These are phyloP conservation scores for Spea hammondii DNA, from an alignment of 2,797 vertebrate species.

Conservation along the genomic window DNA sequence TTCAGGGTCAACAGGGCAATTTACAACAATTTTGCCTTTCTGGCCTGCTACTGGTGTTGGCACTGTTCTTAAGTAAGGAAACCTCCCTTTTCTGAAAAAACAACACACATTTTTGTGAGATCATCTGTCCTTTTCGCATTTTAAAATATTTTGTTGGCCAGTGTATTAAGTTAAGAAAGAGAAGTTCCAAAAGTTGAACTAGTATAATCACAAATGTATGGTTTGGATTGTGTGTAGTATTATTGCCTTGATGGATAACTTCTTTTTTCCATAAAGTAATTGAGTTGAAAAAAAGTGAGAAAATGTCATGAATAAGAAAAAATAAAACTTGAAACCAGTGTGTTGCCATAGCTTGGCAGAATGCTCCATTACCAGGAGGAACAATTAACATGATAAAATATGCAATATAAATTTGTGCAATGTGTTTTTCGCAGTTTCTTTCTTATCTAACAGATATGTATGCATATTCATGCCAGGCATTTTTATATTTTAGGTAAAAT, in stretches of 20 bases:
- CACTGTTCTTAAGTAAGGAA: too few species aligned
- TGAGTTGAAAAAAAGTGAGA: background rate
- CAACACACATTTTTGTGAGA: too few species aligned
- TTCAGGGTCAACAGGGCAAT: too few species aligned
- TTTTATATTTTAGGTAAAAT: conserved; percentile 77
- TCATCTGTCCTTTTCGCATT: too few species aligned
- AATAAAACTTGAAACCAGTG: conserved; percentile 21
- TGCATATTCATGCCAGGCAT: conserved; percentile 22
- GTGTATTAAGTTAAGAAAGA: background rate
- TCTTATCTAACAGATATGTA: conserved; percentile 31
- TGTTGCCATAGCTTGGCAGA: conserved; percentile 16
- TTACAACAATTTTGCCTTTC: too few species aligned
- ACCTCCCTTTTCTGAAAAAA: too few species aligned
- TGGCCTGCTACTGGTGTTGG: too few species aligned
- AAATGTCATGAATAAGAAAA: conserved; percentile 13
- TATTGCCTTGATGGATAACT: conserved; percentile 9
- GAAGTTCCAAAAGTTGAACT: background rate
- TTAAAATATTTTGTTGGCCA: too few species aligned
- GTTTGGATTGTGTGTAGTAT: conserved; percentile 6
- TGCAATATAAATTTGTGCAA: conserved; percentile 19
- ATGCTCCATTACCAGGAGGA: conserved; percentile 26
- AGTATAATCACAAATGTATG: conserved; percentile 38
- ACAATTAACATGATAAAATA: conserved; percentile 34
- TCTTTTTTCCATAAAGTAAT: conserved; percentile 13
- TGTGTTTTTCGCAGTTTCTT: conserved; percentile 6